Evolutionary conservation across 2,113 vertebrate genomes (phyloP), one percentile per base, ranked within the genome.

Genomic region (Neogobius melanostomus): DNA sequence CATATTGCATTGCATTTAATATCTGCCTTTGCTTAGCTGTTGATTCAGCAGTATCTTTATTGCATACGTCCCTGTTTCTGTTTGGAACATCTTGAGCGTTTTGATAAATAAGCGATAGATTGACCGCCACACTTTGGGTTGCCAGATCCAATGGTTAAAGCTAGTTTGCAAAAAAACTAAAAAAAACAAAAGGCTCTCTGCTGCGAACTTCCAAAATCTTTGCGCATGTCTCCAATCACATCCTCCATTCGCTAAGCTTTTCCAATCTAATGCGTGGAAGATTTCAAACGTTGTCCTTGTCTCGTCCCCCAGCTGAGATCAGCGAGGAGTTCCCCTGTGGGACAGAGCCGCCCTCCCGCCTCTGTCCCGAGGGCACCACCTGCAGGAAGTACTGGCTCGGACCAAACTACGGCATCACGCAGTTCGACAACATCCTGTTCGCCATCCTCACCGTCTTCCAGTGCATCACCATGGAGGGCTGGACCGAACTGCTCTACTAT

Each of bases 401-500:
- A 47, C 96, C 96, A 44, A 98, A 98, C 87, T 95, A 96, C 0
- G 96, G 96, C 76, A 98, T 98, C 86, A 98, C 96, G 5, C 95
- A 98, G 91, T 98, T 98, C 42, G 96, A 98, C 93, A 98, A 98
- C 93, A 97, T 98, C 91, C 92, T 98, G 79, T 98, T 97, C 73
- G 96, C 96, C 56, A 93, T 98, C 66, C 94, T 98, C 82, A 98
- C 96, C 44, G 96, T 98, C 86, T 98, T 98, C 91, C 96, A 98
- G 89, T 98, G 96, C 82, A 98, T 98, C 92, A 98, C 96, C 90
- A 98, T 98, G 96, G 96, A 98, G 91, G 96, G 96, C 71, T 98
- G 96, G 96, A 98, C 93, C 7, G 95, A 98, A 15, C 94, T 97
- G 83, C 94, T 98, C 75, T 98, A 98, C 89, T 93, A 95, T 75